Evolutionary conservation across 1,140 invertebrate genomes (phyloP).

Genomic region (Euborellia annulipes): DNA sequence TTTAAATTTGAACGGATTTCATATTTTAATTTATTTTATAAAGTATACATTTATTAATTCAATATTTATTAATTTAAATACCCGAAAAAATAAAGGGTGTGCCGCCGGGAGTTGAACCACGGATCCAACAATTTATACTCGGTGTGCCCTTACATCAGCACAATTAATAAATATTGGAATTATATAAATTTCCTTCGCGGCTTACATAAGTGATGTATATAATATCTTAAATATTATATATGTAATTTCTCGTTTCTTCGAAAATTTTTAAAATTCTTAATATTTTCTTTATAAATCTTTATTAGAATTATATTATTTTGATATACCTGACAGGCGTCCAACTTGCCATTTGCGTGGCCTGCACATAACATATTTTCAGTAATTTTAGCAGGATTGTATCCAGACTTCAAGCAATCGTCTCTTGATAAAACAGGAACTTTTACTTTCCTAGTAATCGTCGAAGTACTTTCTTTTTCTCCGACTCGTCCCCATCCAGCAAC

Average conservation of each 20-base stretch:
- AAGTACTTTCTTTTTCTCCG: conserved; percentile 41
- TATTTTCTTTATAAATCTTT: background rate
- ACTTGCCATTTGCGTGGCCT: conserved; percentile 46
- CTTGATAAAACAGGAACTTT: conserved; percentile 38
- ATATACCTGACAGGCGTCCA: conserved; percentile 56
- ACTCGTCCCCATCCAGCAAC: conserved; percentile 63
- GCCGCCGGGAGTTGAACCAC: too few relatives aligned
- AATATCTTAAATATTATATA: background rate
- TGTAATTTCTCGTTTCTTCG: background rate
- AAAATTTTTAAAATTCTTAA: background rate
- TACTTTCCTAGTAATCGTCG: conserved; percentile 39
- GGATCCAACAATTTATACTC: background rate
- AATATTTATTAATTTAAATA: background rate
- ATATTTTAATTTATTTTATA: background rate
- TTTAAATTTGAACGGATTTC: background rate
- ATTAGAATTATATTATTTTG: background rate
- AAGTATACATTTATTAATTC: background rate
- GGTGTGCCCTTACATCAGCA: background rate
- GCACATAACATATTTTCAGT: conserved; percentile 67
- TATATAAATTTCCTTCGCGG: background rate
- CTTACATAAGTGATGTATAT: background rate
- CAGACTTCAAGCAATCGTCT: conserved; percentile 35
- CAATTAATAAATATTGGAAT: background rate
- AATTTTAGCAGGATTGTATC: conserved; percentile 36
- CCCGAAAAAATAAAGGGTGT: background rate